Conservation (phyloP, 2,797 vertebrate species). For the Silurus lanzhouensis region DNA sequence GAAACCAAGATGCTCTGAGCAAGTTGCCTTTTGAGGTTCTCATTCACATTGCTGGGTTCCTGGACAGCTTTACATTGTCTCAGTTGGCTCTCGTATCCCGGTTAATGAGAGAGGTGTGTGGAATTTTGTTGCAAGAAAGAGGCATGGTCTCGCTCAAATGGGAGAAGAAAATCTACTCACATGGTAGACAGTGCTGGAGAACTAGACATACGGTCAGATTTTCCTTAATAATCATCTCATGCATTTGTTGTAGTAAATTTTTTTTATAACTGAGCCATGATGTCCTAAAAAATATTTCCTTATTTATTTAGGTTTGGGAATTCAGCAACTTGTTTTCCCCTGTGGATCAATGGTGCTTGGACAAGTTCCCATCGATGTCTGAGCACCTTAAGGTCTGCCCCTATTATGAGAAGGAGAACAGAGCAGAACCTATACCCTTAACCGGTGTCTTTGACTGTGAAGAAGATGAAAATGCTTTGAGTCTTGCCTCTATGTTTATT, state of each 20-base stretch:
- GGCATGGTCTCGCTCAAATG: constrained; percentile 92
- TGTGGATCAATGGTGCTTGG: constrained; percentile 85
- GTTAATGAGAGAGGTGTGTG: constrained; percentile 90
- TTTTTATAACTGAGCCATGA: background rate
- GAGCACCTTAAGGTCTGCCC: constrained; percentile 89
- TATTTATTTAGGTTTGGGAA: constrained; percentile 83
- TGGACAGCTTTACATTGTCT: constrained; percentile 91
- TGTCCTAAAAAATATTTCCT: background rate
- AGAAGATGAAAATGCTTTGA: constrained; percentile 46
- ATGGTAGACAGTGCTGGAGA: constrained; percentile 57
- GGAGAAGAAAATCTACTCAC: constrained; percentile 78
- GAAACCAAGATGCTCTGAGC: constrained; percentile 75
- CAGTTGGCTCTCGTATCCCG: constrained; percentile 90
- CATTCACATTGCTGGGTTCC: constrained; percentile 85
- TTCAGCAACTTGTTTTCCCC: constrained; percentile 91
- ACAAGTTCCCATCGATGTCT: constrained; percentile 78
- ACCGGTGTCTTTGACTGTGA: constrained; percentile 76
- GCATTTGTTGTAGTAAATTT: background rate
- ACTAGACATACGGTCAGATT: constrained; percentile 49
- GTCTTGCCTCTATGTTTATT: constrained; percentile 50
- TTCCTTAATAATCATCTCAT: background rate
- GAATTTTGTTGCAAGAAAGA: constrained; percentile 85
- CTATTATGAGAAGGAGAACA: constrained; percentile 82
- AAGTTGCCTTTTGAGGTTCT: constrained; percentile 86
- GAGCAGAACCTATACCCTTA: constrained; percentile 80